A percentile compares a stretch with the other conserved stretches of the same genome.
Evolutionary conservation across 2,797 vertebrate species (phyloP).

Genomic region (Merluccius polli): DNA sequence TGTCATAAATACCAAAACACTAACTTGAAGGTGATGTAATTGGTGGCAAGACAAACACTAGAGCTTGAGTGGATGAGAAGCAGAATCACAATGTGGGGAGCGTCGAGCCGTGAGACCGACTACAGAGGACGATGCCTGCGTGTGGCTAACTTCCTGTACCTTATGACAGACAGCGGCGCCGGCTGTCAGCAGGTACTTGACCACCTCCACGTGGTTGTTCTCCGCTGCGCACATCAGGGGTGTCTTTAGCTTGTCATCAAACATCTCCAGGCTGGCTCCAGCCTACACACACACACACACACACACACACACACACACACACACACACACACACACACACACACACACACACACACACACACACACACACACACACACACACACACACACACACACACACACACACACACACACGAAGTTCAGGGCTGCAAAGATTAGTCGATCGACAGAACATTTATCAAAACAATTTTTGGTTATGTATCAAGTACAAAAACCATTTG

Average conservation of each 20-base stretch:
- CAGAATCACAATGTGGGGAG: conserved; percentile 20
- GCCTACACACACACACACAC: conserved; percentile 70
- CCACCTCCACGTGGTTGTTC: conserved; percentile 89
- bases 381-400: too few relatives aligned
- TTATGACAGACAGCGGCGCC: conserved; percentile 86
- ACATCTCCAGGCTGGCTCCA: conserved; percentile 91
- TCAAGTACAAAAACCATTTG: too few relatives aligned
- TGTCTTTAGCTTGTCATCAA: conserved; percentile 89
- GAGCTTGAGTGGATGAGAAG: conserved; percentile 13
- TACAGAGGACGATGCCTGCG: not conserved
- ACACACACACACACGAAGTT: too few relatives aligned
- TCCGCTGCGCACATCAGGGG: conserved; percentile 92
- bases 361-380: not conserved
- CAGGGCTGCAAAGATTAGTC: too few relatives aligned
- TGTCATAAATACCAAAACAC: not conserved
- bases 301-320: not conserved
- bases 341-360: too few relatives aligned
- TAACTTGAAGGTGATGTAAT: not conserved
- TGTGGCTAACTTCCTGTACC: conserved; percentile 60
- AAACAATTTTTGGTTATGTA: too few relatives aligned
- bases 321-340: conserved; percentile 2
- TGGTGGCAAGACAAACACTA: not conserved
- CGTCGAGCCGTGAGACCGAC: not conserved
- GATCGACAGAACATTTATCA: too few relatives aligned
- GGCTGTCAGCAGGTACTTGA: conserved; percentile 92